phyloP scores from a whole-genome alignment of 2,797 vertebrate genomes.

The Miichthys miiuy region DNA sequence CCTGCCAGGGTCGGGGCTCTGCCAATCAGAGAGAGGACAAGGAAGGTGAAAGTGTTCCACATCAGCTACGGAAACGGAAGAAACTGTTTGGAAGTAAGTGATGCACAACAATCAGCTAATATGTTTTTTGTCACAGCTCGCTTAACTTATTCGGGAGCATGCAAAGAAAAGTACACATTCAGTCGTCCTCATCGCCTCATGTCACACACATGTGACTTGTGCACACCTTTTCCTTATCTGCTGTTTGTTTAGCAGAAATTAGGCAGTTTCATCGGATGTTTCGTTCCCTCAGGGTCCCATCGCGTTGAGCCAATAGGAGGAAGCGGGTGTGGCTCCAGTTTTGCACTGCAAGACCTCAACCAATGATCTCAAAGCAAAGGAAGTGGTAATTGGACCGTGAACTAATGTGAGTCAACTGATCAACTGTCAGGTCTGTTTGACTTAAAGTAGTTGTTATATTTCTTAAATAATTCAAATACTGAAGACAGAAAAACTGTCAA shows the following conservation, averaged over 20 bases:
- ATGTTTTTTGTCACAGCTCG: no score
- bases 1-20: conserved; percentile 54
- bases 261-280: conserved; percentile 45
- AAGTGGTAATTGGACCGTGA: conserved; percentile 3
- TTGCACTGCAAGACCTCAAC: conserved; percentile 67
- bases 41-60: conserved; percentile 22
- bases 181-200: conserved; percentile 7
- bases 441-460: background rate
- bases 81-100: conserved; percentile 82
- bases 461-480: background rate
- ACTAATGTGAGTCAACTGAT: conserved; percentile 10
- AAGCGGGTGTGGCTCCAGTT: conserved; percentile 75
- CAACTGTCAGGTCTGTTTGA: conserved; percentile 31
- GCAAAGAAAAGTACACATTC: conserved; percentile 3
- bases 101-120: background rate
- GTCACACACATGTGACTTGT: conserved; percentile 17
- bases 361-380: conserved; percentile 53
- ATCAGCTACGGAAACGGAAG: conserved; percentile 80
- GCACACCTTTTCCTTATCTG: conserved; percentile 25
- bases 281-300: conserved; percentile 75
- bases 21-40: conserved; percentile 69
- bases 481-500: background rate
- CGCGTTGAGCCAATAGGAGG: conserved; percentile 81
- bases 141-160: background rate
- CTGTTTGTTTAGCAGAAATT: conserved; percentile 53